Evolutionary conservation across 2,113 vertebrate genomes (phyloP).

Genomic region (Furnarius figulus): DNA sequence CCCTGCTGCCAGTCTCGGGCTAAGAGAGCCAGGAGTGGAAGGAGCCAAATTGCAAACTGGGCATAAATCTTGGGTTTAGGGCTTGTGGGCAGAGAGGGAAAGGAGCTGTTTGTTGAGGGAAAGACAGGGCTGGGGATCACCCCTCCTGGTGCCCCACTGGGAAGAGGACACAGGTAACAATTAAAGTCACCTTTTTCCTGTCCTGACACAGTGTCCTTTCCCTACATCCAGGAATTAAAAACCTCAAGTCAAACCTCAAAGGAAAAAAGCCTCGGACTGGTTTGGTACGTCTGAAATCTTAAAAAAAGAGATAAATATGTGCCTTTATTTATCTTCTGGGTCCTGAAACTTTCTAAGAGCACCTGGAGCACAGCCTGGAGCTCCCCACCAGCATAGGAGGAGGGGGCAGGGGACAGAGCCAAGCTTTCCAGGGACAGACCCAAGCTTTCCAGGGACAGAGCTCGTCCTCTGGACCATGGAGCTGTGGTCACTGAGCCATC

Average conservation of each 20-base stretch:
- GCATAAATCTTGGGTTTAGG: not conserved
- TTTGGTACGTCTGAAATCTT: not conserved
- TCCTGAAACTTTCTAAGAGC: not conserved
- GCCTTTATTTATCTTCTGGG: not conserved
- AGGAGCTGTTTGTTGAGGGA: not conserved
- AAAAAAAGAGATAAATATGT: not conserved
- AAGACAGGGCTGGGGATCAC: accelerated
- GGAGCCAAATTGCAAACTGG: not conserved
- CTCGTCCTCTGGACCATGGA: accelerated
- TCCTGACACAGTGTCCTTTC: not conserved
- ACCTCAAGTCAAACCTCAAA: not conserved
- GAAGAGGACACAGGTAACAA: not conserved
- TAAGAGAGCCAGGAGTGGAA: not conserved
- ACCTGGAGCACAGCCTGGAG: not conserved
- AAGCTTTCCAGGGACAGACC: not conserved
- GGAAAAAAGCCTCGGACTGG: not conserved
- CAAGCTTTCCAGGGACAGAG: not conserved
- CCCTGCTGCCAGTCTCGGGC: not conserved
- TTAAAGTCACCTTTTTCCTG: not conserved
- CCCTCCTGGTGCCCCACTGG: not conserved
- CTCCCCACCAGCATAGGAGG: too few species aligned
- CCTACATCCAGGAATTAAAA: not conserved
- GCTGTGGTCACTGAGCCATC: accelerated
- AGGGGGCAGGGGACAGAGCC: not conserved
- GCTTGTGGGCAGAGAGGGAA: not conserved